A percentile compares a stretch with the other conserved stretches of the same genome.
phyloP scores from a whole-genome alignment of 2,113 vertebrate species.

The Poicephalus gulielmi region DNA sequence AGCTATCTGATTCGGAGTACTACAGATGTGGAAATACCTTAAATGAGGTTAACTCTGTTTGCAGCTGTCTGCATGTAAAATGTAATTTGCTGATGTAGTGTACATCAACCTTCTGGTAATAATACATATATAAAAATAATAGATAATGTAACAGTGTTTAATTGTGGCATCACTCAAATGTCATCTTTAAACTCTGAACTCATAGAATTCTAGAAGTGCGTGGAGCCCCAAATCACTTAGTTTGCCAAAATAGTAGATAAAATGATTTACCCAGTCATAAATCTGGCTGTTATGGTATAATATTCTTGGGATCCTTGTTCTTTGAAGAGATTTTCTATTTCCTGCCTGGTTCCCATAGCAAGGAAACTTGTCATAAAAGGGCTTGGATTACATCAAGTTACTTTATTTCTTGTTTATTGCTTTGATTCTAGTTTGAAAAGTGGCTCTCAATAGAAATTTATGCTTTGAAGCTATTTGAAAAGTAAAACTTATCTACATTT shows the following conservation, averaged over 20 bases:
- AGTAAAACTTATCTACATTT: neutral
- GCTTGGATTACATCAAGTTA: slow-evolving; percentile 3
- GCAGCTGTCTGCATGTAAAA: neutral
- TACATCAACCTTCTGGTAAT: neutral
- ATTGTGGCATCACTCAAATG: neutral
- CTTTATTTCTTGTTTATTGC: slow-evolving; percentile 52
- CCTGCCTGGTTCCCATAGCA: slow-evolving; percentile 23
- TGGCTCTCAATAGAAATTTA: neutral
- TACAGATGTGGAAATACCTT: neutral
- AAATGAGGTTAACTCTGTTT: neutral
- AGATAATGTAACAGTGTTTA: neutral
- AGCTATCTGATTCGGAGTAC: neutral
- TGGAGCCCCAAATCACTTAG: neutral
- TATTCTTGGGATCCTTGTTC: neutral
- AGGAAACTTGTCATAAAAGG: slow-evolving; percentile 24
- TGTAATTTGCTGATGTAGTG: neutral
- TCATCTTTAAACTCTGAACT: neutral
- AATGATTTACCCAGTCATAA: neutral
- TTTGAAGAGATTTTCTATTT: slow-evolving; percentile 9
- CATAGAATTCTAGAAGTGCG: neutral
- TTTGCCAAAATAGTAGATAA: neutral
- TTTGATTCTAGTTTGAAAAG: neutral
- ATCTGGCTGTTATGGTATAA: neutral
- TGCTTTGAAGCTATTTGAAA: neutral
- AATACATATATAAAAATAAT: neutral